These are phyloP conservation scores for Panthera uncia DNA, from an alignment of 2,113 vertebrate genomes.

Conservation along the genomic window DNA sequence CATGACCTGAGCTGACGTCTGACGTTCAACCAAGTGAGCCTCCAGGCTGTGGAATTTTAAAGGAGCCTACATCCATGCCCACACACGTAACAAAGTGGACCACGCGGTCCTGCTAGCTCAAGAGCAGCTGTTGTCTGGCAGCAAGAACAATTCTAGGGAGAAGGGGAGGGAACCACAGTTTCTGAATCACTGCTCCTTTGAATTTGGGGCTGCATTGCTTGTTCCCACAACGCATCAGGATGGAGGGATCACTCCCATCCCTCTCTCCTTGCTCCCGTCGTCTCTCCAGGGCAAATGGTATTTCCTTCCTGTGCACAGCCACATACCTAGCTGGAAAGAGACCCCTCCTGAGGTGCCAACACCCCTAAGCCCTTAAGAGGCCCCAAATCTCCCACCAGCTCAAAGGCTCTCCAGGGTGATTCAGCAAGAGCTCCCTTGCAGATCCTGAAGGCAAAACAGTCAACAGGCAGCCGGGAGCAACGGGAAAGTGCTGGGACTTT, in stretches of 20 bases:
- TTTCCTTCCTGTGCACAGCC: not conserved
- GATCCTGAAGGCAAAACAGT: not conserved
- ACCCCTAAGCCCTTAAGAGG: not conserved
- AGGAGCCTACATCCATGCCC: not conserved
- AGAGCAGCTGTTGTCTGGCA: not conserved
- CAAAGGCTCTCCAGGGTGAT: not conserved
- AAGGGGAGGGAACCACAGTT: not conserved
- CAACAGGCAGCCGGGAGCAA: too few relatives aligned
- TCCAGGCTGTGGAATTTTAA: not conserved
- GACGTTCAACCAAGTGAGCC: too few relatives aligned
- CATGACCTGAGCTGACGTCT: too few relatives aligned
- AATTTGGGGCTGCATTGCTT: not conserved
- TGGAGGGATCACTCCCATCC: not conserved
- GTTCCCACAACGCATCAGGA: not conserved
- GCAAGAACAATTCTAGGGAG: not conserved
- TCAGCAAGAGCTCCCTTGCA: not conserved
- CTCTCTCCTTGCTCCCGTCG: not conserved
- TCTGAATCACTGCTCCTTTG: not conserved
- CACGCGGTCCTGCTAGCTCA: not conserved
- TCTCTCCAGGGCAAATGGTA: not conserved
- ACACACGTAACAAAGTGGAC: accelerated
- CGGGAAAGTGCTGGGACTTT: accelerated
- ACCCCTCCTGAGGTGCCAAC: not conserved
- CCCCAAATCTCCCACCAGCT: not conserved
- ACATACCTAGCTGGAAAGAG: not conserved